These are phyloP conservation scores for Phragmatobia fuliginosa DNA, from an alignment of 2,888 invertebrate genomes.

Conservation along the genomic window DNA sequence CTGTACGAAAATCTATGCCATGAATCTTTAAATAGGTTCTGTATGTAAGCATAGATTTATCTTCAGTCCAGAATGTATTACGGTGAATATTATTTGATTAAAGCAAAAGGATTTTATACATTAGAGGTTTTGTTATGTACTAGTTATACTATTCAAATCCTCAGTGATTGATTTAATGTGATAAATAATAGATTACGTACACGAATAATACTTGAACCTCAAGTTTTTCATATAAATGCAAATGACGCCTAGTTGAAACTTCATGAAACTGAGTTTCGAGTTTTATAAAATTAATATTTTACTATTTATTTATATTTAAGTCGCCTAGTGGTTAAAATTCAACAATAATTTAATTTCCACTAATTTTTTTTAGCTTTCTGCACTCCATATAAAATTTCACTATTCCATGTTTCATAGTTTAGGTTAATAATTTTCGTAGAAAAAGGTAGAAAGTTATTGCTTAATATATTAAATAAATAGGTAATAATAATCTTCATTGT, in stretches of 20 bases:
- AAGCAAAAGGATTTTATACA: neutral
- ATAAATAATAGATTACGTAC: neutral
- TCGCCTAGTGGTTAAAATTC: no score
- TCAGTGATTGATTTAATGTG: neutral
- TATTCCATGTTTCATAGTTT: no score
- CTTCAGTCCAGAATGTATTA: slow-evolving; percentile 42
- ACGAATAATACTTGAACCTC: neutral
- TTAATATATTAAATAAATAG: no score
- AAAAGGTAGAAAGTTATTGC: no score
- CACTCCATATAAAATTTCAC: no score
- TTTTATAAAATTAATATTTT: no score
- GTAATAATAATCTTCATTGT: no score
- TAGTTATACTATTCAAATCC: neutral
- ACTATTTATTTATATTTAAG: no score
- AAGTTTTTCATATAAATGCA: neutral
- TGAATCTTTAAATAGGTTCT: slow-evolving; percentile 68
- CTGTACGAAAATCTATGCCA: slow-evolving; percentile 66
- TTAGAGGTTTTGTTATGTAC: neutral
- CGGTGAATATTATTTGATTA: slow-evolving; percentile 22
- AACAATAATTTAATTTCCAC: no score
- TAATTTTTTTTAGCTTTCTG: no score
- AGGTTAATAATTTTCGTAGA: no score
- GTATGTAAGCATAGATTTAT: slow-evolving; percentile 41
- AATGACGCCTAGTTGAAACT: neutral
- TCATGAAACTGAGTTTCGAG: neutral